Evolutionary conservation across 1,140 invertebrate genomes (phyloP).

Genomic region (Monochamus saltuarius): DNA sequence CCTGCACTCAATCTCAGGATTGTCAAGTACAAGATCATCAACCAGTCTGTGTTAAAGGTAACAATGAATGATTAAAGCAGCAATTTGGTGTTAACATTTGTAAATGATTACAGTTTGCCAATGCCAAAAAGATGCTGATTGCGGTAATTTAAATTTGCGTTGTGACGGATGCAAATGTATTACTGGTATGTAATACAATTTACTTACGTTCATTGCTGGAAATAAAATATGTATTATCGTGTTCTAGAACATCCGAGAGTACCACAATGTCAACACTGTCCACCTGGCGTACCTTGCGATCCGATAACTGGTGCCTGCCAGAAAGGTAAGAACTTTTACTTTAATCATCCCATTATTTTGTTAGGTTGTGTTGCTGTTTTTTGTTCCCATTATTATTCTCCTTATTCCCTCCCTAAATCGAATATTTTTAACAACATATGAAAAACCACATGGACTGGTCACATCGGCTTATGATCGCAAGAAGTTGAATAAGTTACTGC

Average conservation of each 20-base stretch:
- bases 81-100: background rate
- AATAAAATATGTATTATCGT: background rate
- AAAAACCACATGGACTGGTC: constrained; percentile 37
- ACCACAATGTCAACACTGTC: constrained; percentile 70
- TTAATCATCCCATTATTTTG: constrained; percentile 16
- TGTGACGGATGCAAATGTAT: constrained; percentile 71
- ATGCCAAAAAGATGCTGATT: constrained; percentile 65
- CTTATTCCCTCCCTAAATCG: constrained; percentile 16
- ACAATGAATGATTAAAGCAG: background rate
- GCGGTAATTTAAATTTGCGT: constrained; percentile 55
- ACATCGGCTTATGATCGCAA: constrained; percentile 28
- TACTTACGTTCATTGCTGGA: background rate
- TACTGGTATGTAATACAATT: constrained; percentile 54
- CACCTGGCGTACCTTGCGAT: constrained; percentile 72
- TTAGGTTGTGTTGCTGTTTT: constrained; percentile 49
- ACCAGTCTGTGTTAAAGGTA: constrained; percentile 76
- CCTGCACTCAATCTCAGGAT: constrained; percentile 65
- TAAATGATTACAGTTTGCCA: constrained; percentile 60
- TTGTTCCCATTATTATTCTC: constrained; percentile 28
- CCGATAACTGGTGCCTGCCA: constrained; percentile 73
- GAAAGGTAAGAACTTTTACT: constrained; percentile 63
- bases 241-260: constrained; percentile 35
- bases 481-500: constrained; percentile 19
- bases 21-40: constrained; percentile 77
- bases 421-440: constrained; percentile 20